Evolutionary conservation across 37 sponge, comb jelly and placozoan species (phyloP).

Genomic region (Ephydatia muelleri): DNA sequence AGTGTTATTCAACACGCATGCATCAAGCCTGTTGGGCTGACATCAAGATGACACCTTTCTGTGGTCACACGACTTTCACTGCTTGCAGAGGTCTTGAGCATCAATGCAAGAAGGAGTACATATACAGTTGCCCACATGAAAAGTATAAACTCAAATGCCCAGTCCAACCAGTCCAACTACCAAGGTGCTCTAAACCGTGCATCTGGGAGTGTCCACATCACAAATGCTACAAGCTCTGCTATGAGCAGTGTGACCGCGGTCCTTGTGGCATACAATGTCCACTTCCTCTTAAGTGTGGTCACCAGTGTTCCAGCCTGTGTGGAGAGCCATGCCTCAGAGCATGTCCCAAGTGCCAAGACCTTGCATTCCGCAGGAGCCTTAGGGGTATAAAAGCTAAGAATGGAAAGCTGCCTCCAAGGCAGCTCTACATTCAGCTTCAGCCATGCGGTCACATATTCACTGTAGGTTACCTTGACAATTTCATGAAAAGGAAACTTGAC

Average conservation of each 20-base stretch:
- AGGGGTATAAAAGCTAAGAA: background rate
- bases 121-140: conserved; percentile 4
- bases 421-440: conserved; percentile 34
- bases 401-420: background rate
- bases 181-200: conserved; percentile 34
- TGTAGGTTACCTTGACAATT: conserved; percentile 30
- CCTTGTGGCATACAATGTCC: conserved; percentile 56
- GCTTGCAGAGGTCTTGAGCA: conserved; percentile 5
- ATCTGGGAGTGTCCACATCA: conserved; percentile 37
- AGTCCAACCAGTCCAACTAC: background rate
- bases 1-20: conserved; percentile 29
- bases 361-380: conserved; percentile 15
- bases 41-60: conserved; percentile 6
- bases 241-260: conserved; percentile 56
- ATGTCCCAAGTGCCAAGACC: conserved; percentile 48
- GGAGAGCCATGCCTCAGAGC: conserved; percentile 70
- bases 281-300: conserved; percentile 57
- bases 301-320: conserved; percentile 70
- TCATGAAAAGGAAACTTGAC: background rate
- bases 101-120: background rate
- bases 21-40: conserved; percentile 27
- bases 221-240: conserved; percentile 54
- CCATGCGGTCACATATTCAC: conserved; percentile 51
- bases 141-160: background rate
- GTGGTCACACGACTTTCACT: conserved; percentile 37